Evolutionary conservation across 2,797 vertebrate genomes (phyloP).

Genomic region (Taenioides sp.): DNA sequence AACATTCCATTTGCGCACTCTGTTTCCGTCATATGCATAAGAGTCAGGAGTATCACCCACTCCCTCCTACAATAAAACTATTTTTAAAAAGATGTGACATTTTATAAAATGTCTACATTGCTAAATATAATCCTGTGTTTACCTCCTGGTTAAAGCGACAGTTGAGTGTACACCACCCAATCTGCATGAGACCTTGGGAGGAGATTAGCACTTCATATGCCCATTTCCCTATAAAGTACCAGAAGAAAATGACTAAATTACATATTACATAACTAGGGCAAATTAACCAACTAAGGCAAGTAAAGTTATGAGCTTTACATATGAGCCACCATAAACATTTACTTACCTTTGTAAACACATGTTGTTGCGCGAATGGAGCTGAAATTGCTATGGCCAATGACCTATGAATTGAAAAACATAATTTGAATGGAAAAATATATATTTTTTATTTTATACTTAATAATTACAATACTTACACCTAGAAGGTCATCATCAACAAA

Average conservation of each 20-base stretch:
- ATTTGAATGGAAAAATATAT: background rate
- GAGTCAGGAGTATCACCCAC: conserved; percentile 96
- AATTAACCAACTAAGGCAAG: too few species aligned
- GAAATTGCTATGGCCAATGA: conserved; percentile 98
- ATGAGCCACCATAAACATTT: conserved; percentile 8
- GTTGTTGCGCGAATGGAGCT: conserved; percentile 97
- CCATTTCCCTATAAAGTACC: conserved; percentile 86
- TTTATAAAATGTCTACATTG: background rate
- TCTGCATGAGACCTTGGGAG: conserved; percentile 98
- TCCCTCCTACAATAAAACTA: conserved; percentile 80
- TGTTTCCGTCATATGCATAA: conserved; percentile 94
- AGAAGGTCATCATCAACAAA: conserved; percentile 96
- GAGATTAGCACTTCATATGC: conserved; percentile 97
- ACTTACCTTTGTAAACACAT: conserved; percentile 92
- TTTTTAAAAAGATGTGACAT: background rate
- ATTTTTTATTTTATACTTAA: background rate
- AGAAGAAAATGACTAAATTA: background rate
- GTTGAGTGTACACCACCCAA: conserved; percentile 96
- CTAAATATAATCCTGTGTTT: background rate
- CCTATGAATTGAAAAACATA: conserved; percentile 68
- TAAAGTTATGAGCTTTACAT: background rate
- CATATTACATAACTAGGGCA: background rate
- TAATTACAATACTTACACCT: conserved; percentile 80
- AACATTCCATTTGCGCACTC: conserved; percentile 98
- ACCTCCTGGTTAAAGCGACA: conserved; percentile 99